Conservation (phyloP, 2,888 invertebrate species). For the Chrysolina haemoptera region DNA sequence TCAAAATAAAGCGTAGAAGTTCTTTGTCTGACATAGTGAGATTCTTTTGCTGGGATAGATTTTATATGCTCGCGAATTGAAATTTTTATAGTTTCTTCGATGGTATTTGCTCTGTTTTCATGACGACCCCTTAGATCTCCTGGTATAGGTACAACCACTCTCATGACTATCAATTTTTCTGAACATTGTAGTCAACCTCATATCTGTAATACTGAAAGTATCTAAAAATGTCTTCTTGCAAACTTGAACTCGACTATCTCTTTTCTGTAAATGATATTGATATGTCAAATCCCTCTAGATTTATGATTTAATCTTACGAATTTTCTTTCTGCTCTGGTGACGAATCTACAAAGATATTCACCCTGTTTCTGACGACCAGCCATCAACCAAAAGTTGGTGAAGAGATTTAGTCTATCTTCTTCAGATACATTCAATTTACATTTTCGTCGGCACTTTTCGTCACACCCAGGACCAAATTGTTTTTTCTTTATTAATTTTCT, state of each 20-base stretch:
- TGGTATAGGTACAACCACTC: background rate
- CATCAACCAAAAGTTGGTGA: background rate
- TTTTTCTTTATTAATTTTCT: background rate
- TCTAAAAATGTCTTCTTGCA: slow-evolving; percentile 15
- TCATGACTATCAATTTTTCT: slow-evolving; percentile 18
- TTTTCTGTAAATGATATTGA: background rate
- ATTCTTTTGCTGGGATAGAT: background rate
- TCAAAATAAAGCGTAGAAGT: background rate
- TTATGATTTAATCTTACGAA: background rate
- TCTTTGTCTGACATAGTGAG: background rate
- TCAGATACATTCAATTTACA: too few species aligned
- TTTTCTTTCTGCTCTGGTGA: too few species aligned
- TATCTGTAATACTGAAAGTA: slow-evolving; percentile 11
- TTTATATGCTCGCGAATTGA: background rate
- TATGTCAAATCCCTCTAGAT: slow-evolving; percentile 6
- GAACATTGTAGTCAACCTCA: background rate
- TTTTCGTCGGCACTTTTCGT: too few species aligned
- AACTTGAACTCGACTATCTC: background rate
- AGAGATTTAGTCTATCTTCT: background rate
- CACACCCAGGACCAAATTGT: background rate
- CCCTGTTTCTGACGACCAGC: background rate
- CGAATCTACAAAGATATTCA: too few species aligned
- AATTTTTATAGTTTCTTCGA: slow-evolving; percentile 1
- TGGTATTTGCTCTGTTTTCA: slow-evolving; percentile 5
- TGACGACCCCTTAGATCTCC: background rate